Evolutionary conservation across 2,113 vertebrate genomes (phyloP).

Genomic region (Pelusios castaneus): DNA sequence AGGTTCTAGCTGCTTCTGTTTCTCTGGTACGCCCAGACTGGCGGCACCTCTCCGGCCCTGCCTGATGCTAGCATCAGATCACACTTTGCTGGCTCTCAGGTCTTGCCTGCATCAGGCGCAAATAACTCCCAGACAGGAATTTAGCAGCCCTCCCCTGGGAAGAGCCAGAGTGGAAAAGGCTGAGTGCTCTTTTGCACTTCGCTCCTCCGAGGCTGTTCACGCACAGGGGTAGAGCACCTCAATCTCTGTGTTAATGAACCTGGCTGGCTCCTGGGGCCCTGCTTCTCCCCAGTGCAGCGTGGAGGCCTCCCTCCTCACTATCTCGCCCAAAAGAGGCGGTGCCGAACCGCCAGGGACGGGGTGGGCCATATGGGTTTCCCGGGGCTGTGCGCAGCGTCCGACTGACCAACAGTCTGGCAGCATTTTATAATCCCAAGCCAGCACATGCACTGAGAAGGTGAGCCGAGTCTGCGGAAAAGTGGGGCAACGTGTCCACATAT

Average conservation of each 20-base stretch:
- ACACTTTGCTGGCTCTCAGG: neutral
- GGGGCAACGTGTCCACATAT: no score
- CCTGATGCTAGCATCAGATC: no score
- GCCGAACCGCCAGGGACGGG: no score
- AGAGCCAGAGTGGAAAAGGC: no score
- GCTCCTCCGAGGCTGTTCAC: neutral
- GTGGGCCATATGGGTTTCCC: fast-evolving
- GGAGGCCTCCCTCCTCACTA: fast-evolving
- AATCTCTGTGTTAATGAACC: neutral
- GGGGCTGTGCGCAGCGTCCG: neutral
- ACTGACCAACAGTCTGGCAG: neutral
- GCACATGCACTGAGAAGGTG: neutral
- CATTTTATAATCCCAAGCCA: neutral
- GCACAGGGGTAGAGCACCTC: neutral
- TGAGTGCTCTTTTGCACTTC: neutral
- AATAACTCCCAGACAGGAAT: neutral
- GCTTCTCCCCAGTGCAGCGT: neutral
- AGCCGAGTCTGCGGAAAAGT: neutral
- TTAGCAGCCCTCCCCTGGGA: neutral
- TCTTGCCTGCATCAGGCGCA: neutral
- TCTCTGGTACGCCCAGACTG: fast-evolving
- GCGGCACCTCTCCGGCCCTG: neutral
- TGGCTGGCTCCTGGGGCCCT: neutral
- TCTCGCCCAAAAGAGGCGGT: fast-evolving
- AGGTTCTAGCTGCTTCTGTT: fast-evolving